Evolutionary conservation across 2,113 vertebrate species (phyloP).

Genomic region (Bufo gargarizans): DNA sequence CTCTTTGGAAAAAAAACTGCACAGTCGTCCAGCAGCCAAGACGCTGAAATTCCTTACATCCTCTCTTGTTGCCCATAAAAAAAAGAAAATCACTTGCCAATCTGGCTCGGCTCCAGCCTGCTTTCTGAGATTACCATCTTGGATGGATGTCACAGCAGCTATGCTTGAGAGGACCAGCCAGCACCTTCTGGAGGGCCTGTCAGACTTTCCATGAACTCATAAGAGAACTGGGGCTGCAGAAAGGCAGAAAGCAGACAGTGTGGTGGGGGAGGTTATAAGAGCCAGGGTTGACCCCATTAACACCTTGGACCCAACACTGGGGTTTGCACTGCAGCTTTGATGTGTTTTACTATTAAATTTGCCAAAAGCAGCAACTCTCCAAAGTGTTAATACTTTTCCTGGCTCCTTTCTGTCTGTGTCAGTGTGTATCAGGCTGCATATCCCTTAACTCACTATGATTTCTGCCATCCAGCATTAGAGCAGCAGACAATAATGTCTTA

Average conservation of each 20-base stretch:
- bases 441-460: background rate
- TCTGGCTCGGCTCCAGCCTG: slow-evolving; percentile 38
- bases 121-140: slow-evolving; percentile 57
- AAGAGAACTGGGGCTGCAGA: slow-evolving; percentile 28
- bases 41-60: slow-evolving; percentile 52
- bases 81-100: slow-evolving; percentile 46
- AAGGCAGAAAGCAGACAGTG: slow-evolving; percentile 31
- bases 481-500: slow-evolving; percentile 39
- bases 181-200: slow-evolving; percentile 53
- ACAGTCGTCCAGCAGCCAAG: slow-evolving; percentile 13
- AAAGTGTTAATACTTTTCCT: slow-evolving; percentile 45
- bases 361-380: slow-evolving; percentile 39
- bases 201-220: slow-evolving; percentile 56
- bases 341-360: slow-evolving; percentile 32
- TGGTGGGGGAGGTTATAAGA: background rate
- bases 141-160: slow-evolving; percentile 50
- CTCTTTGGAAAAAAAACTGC: background rate
- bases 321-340: slow-evolving; percentile 29
- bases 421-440: background rate
- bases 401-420: slow-evolving; percentile 37
- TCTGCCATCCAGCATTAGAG: slow-evolving; percentile 44
- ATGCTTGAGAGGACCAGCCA: slow-evolving; percentile 43
- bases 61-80: slow-evolving; percentile 53
- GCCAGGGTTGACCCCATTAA: slow-evolving; percentile 49
- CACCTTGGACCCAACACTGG: slow-evolving; percentile 45